Base-by-base conservation (phyloP, 2,888 invertebrate genomes). In the Urechis unicinctus region DNA sequence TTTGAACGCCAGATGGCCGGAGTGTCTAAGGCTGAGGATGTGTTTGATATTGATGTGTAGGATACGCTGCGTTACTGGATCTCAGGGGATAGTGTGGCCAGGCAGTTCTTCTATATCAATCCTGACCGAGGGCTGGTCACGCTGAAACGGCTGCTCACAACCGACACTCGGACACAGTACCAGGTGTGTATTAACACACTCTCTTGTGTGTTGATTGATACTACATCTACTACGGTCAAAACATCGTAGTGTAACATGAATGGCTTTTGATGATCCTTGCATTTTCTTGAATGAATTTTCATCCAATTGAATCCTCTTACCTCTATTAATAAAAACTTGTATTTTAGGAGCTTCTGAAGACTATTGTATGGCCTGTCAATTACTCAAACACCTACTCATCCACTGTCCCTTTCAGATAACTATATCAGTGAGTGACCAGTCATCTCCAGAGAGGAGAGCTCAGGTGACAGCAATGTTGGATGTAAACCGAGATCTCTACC, bases 101-200 rank as follows among this genome's bases (percentile, higher is more conserved):
- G 62, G 4, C 67, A 68, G 48, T 61, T 58, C 53, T 73, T 72
- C 62, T 71, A 71, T 55, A 60, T 72, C 13, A 67, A 68, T 26
- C 68, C 71, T 43, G 61, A 58, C 31, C 64, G 66, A 13, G 73
- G 72, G 1, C 50, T 65, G 1, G 64, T 70, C 29, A 63, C 61
- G 1, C 57, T 70, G 30, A 68, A 63, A 54, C 49, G 54, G 41
- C 66, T 67, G 31, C 60, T 73, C 25, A 67, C 65, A n/a, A 59
- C 60, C 17, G 66, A 66, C 24, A 62, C 60, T 9, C 44, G 56
- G 5, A 53, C 63, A 25, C 61, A 63, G 57, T 70, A 68, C 50
- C 64, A 66, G 22, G 69, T 71, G 60, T 29, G 54, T 44, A 13
- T 36, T 17, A 36, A 36, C 9, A 17, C 9, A 36, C 36, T 36